Percentiles rank a stretch among this genome's conserved stretches.
Evolutionary conservation across 2,113 vertebrate species (phyloP).

Genomic region (Lontra canadensis): DNA sequence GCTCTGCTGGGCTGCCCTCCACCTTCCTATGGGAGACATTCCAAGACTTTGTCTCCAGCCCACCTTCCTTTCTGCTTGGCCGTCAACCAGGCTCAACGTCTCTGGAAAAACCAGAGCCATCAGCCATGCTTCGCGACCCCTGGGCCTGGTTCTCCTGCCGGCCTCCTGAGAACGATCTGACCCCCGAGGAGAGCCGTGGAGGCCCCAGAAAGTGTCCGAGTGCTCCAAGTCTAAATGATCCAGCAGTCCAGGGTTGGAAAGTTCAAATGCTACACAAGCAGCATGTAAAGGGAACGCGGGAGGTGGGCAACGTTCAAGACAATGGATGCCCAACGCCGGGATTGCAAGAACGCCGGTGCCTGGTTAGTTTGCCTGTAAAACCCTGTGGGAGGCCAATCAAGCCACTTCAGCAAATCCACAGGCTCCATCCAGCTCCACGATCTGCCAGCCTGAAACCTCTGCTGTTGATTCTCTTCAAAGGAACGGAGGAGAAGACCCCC

Average conservation of each 20-base stretch:
- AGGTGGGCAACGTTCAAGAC: too few relatives aligned
- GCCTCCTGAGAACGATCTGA: not conserved
- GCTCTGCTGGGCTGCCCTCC: not conserved
- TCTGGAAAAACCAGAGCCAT: not conserved
- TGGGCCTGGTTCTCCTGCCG: not conserved
- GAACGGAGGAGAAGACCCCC: not conserved
- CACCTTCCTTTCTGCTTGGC: not conserved
- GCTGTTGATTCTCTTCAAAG: not conserved
- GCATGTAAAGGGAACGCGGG: not conserved
- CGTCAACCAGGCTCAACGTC: not conserved
- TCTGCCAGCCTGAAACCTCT: not conserved
- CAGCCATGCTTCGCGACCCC: not conserved
- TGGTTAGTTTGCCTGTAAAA: not conserved
- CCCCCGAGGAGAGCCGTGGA: not conserved
- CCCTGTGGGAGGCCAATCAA: slow-evolving; percentile 8
- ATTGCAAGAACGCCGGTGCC: not conserved
- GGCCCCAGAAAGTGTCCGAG: not conserved
- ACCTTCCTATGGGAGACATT: not conserved
- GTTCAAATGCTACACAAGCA: not conserved
- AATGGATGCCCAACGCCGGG: not conserved
- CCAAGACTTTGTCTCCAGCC: not conserved
- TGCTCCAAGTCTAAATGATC: not conserved
- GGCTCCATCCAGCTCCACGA: not conserved
- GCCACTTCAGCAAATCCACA: not conserved
- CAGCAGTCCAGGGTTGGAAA: not conserved